These are phyloP conservation scores for Danaus chrysippus DNA, from an alignment of 2,888 invertebrate species.

Conservation along the genomic window DNA sequence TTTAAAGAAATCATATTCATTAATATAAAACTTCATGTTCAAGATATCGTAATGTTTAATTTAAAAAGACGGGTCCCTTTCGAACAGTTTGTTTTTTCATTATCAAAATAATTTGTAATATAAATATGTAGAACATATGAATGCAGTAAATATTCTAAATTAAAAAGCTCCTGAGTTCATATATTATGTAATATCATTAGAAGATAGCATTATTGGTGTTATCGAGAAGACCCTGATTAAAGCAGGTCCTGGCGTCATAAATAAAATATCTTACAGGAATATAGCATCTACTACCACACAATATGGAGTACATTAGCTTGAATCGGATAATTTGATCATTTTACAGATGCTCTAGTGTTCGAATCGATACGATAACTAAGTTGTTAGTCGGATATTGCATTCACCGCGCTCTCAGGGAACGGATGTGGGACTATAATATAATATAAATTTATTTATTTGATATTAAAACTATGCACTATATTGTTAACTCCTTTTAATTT, in stretches of 20 bases:
- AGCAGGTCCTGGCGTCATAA: neutral
- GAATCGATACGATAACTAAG: slow-evolving; percentile 47
- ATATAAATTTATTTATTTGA: slow-evolving; percentile 12
- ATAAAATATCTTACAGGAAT: slow-evolving; percentile 7
- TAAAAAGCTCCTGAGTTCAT: neutral
- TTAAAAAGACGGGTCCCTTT: too few relatives aligned
- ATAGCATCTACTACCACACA: neutral
- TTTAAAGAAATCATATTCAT: too few relatives aligned
- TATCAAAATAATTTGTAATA: too few relatives aligned
- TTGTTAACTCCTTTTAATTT: neutral
- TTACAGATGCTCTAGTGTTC: slow-evolving; percentile 11
- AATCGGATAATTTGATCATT: slow-evolving; percentile 8
- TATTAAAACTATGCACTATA: neutral
- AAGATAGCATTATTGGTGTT: neutral
- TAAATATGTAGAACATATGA: neutral
- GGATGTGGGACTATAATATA: slow-evolving; percentile 33
- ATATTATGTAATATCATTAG: slow-evolving; percentile 3
- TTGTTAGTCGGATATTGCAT: slow-evolving; percentile 52
- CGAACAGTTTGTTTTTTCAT: too few relatives aligned
- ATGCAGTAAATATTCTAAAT: neutral
- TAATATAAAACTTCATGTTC: too few relatives aligned
- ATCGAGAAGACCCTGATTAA: neutral
- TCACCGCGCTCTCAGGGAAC: slow-evolving; percentile 35
- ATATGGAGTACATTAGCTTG: slow-evolving; percentile 10
- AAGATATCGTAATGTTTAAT: too few relatives aligned